Percentiles rank a stretch among this genome's conserved stretches.
Evolutionary conservation across 2,797 vertebrate genomes (phyloP).

Genomic region (Phataginus tricuspis): DNA sequence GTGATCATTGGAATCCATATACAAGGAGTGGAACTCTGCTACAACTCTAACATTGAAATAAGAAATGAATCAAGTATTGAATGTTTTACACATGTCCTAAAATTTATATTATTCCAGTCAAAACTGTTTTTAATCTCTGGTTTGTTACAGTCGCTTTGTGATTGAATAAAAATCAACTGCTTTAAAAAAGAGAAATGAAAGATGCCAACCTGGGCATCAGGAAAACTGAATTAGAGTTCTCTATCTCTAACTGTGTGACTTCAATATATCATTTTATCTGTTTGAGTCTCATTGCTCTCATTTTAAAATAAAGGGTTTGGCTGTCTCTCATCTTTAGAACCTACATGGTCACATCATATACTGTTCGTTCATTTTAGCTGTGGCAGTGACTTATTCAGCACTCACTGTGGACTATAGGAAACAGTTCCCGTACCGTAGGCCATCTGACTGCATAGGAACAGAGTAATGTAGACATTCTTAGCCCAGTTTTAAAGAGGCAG

Average conservation of each 20-base stretch:
- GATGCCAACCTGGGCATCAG: not conserved
- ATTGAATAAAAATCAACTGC: not conserved
- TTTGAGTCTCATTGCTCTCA: not conserved
- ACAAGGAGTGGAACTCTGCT: not conserved
- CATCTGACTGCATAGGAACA: not conserved
- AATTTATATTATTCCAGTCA: not conserved
- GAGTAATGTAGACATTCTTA: not conserved
- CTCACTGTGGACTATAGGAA: not conserved
- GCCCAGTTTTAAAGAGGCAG: not conserved
- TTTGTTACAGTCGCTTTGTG: not conserved
- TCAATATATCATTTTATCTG: not conserved
- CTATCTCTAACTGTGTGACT: not conserved
- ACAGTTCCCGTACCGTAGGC: not conserved
- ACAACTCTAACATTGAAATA: not conserved
- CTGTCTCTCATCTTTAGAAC: not conserved
- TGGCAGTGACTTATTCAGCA: not conserved
- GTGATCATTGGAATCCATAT: not conserved
- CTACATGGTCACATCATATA: not conserved
- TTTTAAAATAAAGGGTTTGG: constrained; percentile 6
- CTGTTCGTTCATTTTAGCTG: not conserved
- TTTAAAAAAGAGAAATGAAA: constrained; percentile 34
- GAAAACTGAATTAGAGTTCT: not conserved
- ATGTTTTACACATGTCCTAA: not conserved
- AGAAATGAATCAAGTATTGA: not conserved
- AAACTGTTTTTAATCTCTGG: not conserved